Conservation (phyloP, 2,113 vertebrate species). For the Clarias macrocephalus region DNA sequence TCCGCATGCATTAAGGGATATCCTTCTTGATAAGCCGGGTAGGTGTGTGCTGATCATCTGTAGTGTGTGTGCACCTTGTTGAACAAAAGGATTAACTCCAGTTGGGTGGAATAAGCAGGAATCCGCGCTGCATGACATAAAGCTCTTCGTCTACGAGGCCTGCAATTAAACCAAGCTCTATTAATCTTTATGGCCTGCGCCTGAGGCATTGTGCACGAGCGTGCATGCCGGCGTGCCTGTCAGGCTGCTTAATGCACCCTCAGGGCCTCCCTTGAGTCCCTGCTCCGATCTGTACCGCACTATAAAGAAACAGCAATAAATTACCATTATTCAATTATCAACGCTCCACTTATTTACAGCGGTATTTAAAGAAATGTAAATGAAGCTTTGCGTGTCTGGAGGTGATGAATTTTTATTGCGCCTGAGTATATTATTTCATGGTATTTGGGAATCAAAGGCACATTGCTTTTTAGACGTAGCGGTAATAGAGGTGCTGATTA, state of each 20-base stretch:
- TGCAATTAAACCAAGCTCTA: conserved; percentile 72
- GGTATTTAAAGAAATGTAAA: conserved; percentile 65
- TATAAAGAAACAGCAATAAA: conserved; percentile 58
- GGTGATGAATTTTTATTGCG: conserved; percentile 66
- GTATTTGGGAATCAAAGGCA: conserved; percentile 59
- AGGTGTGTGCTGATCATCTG: conserved; percentile 24
- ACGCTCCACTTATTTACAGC: conserved; percentile 60
- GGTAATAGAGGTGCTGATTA: conserved; percentile 45
- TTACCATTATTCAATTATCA: conserved; percentile 67
- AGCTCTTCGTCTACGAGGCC: conserved; percentile 57
- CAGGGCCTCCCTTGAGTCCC: conserved; percentile 26
- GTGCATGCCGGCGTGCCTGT: conserved; percentile 52
- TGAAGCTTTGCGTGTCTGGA: conserved; percentile 55
- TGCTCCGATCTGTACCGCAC: conserved; percentile 43
- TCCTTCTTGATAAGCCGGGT: background rate
- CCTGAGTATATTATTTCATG: conserved; percentile 62
- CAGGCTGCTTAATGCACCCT: conserved; percentile 60
- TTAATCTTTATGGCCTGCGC: conserved; percentile 69
- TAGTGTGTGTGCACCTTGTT: background rate
- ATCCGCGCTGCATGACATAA: conserved; percentile 50
- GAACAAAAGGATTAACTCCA: conserved; percentile 43
- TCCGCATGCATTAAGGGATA: conserved; percentile 10
- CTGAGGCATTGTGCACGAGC: conserved; percentile 54
- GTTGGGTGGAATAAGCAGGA: conserved; percentile 60
- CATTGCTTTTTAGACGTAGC: conserved; percentile 43